Conservation (phyloP, 2,888 invertebrate genomes). For the Mycalesis mineus region DNA sequence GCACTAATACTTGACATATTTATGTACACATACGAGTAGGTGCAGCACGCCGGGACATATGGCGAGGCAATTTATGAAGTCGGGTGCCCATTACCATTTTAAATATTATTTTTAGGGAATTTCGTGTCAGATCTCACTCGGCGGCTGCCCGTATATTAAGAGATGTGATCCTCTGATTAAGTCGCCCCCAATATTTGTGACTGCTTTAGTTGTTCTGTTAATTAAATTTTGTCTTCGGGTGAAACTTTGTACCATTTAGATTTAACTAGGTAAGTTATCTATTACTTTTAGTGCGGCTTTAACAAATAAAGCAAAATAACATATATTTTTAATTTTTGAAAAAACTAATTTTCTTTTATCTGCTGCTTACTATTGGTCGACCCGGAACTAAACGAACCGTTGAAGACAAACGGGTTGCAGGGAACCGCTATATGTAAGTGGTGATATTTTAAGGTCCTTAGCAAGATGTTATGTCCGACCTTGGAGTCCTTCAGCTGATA, state of each 20-base stretch:
- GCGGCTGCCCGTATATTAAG: conserved; percentile 71
- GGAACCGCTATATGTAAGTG: too few relatives aligned
- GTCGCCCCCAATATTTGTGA: conserved; percentile 62
- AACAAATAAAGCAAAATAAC: too few relatives aligned
- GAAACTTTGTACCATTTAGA: neutral
- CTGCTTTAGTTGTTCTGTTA: conserved; percentile 63
- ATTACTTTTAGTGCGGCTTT: too few relatives aligned
- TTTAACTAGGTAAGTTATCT: too few relatives aligned
- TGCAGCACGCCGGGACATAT: conserved; percentile 73
- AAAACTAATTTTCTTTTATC: too few relatives aligned
- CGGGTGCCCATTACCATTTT: conserved; percentile 76
- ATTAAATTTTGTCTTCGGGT: conserved; percentile 52
- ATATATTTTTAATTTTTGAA: too few relatives aligned
- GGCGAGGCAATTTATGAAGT: conserved; percentile 76
- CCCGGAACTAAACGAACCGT: too few relatives aligned
- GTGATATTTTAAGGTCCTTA: too few relatives aligned
- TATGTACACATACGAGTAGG: conserved; percentile 77
- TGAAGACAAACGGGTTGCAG: too few relatives aligned
- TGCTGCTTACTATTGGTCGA: too few relatives aligned
- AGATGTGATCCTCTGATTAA: conserved; percentile 77
- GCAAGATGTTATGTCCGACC: too few relatives aligned
- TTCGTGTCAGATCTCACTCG: conserved; percentile 78
- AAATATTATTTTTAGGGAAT: conserved; percentile 80
- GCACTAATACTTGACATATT: conserved; percentile 75
- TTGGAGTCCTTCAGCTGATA: too few relatives aligned